These are phyloP conservation scores for Anas acuta DNA, from an alignment of 2,797 vertebrate species.

Conservation along the genomic window DNA sequence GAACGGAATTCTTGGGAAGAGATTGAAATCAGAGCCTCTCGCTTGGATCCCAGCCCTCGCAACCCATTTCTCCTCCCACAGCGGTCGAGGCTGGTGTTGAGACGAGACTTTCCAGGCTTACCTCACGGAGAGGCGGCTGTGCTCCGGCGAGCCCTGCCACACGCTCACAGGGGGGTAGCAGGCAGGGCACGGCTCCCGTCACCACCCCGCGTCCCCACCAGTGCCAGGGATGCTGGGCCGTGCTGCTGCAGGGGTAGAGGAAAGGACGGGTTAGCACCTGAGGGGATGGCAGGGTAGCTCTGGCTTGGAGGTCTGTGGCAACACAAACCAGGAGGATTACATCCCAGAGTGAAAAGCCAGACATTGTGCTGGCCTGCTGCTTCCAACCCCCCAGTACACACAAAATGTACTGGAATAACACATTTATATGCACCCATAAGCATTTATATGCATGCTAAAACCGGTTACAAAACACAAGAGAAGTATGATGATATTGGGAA, in stretches of 20 bases:
- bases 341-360: background rate
- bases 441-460: background rate
- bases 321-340: accelerated
- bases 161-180: accelerated
- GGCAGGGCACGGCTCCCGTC: background rate
- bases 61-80: background rate
- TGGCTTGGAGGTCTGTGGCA: background rate
- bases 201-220: no score
- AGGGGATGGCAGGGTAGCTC: background rate
- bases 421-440: background rate
- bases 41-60: background rate
- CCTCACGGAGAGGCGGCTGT: accelerated
- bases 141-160: background rate
- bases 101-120: background rate
- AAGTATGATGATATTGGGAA: background rate
- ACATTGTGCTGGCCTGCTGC: background rate
- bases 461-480: background rate
- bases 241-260: background rate
- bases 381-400: background rate
- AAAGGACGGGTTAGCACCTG: background rate
- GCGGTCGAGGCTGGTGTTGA: background rate
- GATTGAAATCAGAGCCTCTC: background rate
- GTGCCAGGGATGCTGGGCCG: accelerated
- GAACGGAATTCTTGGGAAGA: background rate
- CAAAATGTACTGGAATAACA: background rate